Percentiles rank a stretch among this genome's conserved stretches.
These are phyloP conservation scores for Cybosia mesomella DNA, from an alignment of 2,888 invertebrate genomes.

Conservation along the genomic window DNA sequence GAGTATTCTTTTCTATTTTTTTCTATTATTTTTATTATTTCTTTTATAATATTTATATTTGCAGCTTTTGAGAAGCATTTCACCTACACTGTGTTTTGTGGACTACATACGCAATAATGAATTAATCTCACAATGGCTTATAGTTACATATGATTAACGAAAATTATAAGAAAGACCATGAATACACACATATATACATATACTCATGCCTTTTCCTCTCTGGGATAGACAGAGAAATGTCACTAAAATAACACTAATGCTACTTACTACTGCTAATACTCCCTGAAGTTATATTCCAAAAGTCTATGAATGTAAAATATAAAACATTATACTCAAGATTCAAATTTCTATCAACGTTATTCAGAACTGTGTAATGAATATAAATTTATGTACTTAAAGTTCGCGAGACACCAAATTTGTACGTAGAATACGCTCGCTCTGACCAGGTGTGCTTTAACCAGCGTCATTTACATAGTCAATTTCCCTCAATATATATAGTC, in stretches of 20 bases:
- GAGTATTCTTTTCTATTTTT: no score
- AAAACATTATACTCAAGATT: neutral
- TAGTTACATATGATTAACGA: no score
- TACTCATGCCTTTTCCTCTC: no score
- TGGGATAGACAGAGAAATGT: no score
- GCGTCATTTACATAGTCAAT: constrained; percentile 59
- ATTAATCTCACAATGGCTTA: no score
- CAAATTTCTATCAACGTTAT: neutral
- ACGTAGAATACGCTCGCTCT: constrained; percentile 18
- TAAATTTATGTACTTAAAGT: constrained; percentile 7
- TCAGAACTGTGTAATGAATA: neutral
- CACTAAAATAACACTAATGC: neutral
- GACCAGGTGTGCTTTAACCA: constrained; percentile 46
- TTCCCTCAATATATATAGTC: constrained; percentile 61
- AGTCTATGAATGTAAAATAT: neutral
- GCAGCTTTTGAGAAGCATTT: no score
- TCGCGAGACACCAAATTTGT: neutral
- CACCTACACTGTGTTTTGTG: no score
- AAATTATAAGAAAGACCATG: no score
- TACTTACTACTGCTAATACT: neutral
- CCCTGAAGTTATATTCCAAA: neutral
- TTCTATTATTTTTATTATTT: no score
- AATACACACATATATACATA: no score
- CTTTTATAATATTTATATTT: no score
- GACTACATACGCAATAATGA: no score